These are phyloP conservation scores for Drosophila bocqueti DNA, from an alignment of 1,140 invertebrate species.

Conservation along the genomic window DNA sequence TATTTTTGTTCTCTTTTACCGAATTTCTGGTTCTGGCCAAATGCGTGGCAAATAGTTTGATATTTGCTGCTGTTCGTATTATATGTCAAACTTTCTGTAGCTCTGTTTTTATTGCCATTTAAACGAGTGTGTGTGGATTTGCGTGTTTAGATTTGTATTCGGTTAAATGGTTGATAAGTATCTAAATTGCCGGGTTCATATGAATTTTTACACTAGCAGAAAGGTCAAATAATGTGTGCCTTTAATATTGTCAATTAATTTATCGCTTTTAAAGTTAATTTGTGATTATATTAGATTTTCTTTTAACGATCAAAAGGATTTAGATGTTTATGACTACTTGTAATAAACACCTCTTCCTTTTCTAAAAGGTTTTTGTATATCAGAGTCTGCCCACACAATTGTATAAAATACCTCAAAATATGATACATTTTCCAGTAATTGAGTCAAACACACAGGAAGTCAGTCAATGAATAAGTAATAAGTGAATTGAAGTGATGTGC, in stretches of 20 bases:
- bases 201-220: background rate
- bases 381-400: background rate
- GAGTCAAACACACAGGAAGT: background rate
- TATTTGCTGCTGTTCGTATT: conserved; percentile 24
- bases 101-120: conserved; percentile 14
- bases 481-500: conserved; percentile 12
- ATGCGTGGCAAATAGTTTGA: conserved; percentile 34
- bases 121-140: conserved; percentile 26
- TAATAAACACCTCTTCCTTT: too few species aligned
- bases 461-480: conserved; percentile 17
- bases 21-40: conserved; percentile 12
- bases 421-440: background rate
- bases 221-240: background rate
- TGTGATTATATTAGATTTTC: background rate
- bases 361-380: background rate
- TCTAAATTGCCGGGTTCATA: conserved; percentile 4
- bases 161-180: conserved; percentile 45
- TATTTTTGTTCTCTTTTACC: conserved; percentile 3
- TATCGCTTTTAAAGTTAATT: background rate
- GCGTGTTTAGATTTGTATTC: conserved; percentile 25
- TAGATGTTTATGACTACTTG: background rate
- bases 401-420: background rate
- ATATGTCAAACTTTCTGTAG: conserved; percentile 12
- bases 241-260: background rate
- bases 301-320: background rate